phyloP scores from a whole-genome alignment of 2,888 invertebrate genomes.

The Eupsilia transversa region DNA sequence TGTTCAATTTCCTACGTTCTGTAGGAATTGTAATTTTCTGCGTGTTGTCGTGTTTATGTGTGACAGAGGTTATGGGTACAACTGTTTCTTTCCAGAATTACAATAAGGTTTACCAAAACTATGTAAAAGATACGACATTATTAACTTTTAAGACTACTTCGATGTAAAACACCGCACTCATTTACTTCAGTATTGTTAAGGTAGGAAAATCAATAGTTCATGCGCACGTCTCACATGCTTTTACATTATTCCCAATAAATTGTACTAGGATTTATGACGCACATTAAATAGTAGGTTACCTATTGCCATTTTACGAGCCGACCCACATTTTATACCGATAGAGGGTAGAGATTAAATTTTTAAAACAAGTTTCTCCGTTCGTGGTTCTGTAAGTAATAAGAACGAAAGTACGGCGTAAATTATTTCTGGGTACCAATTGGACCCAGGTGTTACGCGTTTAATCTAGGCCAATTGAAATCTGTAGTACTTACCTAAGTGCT shows the following conservation, averaged over 20 bases:
- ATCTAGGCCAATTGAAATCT: conserved; percentile 49
- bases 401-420: conserved; percentile 33
- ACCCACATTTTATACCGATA: conserved; percentile 44
- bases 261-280: conserved; percentile 50
- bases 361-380: conserved; percentile 36
- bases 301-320: conserved; percentile 54
- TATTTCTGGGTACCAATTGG: conserved; percentile 36
- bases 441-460: conserved; percentile 47
- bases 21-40: conserved; percentile 82
- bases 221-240: conserved; percentile 33
- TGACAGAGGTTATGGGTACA: conserved; percentile 21
- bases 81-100: conserved; percentile 32
- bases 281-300: conserved; percentile 50
- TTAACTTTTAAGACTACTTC: not conserved
- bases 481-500: conserved; percentile 24
- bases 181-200: conserved; percentile 14
- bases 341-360: conserved; percentile 46
- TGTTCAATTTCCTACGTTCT: conserved; percentile 88
- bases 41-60: conserved; percentile 68
- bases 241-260: conserved; percentile 54
- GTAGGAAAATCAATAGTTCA: conserved; percentile 42
- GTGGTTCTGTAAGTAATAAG: conserved; percentile 39
- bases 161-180: not conserved
- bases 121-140: not conserved
- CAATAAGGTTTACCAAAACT: not conserved